phyloP scores from a whole-genome alignment of 2,113 vertebrate species.

The Macrotis lagotis region DNA sequence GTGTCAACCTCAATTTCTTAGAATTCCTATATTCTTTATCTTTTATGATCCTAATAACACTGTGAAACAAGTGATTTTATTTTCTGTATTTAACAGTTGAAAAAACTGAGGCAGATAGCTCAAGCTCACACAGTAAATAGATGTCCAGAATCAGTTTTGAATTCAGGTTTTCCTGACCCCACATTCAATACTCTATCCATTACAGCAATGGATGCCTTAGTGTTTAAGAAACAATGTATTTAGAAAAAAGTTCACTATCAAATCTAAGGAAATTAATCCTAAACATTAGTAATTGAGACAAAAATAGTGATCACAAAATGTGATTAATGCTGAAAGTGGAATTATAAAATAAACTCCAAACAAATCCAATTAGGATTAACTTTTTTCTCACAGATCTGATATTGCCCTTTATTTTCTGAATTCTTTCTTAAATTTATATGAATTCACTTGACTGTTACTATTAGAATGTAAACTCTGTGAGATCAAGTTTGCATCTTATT shows the following conservation, averaged over 20 bases:
- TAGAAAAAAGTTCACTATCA: not conserved
- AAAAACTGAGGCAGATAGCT: not conserved
- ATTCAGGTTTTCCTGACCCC: not conserved
- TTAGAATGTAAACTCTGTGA: not conserved
- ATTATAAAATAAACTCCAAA: not conserved
- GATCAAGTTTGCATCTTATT: not conserved
- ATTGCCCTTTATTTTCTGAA: not conserved
- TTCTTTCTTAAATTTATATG: not conserved
- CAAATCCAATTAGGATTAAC: not conserved
- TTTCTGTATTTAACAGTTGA: no score
- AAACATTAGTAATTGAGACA: not conserved
- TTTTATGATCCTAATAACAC: no score
- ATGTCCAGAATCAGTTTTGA: not conserved
- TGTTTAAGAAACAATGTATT: not conserved
- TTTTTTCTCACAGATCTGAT: not conserved
- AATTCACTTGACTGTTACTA: not conserved
- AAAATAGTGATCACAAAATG: not conserved
- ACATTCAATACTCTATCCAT: not conserved
- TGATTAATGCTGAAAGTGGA: not conserved
- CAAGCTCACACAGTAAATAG: not conserved
- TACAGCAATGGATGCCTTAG: not conserved
- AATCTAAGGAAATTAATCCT: not conserved
- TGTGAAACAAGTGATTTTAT: no score
- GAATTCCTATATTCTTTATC: no score
- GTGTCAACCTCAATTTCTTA: no score